phyloP scores from a whole-genome alignment of 2,113 vertebrate species.

The Vulpes ferrilata region DNA sequence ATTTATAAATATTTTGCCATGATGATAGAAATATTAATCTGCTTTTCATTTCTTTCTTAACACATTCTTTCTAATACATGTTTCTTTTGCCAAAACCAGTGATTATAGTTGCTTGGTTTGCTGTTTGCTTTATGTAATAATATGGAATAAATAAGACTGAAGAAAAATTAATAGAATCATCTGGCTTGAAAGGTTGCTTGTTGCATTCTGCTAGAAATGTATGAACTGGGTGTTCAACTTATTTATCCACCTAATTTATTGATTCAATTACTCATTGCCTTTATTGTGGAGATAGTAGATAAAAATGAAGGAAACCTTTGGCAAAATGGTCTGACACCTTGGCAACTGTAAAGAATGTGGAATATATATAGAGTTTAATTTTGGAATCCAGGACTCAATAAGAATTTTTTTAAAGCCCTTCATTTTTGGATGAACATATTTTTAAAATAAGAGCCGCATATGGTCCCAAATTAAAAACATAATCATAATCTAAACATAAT shows the following conservation, averaged over 20 bases:
- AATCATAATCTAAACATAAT: background rate
- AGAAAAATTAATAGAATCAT: constrained; percentile 42
- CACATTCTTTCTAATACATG: background rate
- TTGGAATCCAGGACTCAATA: background rate
- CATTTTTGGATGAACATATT: constrained; percentile 32
- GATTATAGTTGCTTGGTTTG: background rate
- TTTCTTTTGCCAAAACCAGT: background rate
- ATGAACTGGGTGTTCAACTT: background rate
- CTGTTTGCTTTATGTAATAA: constrained; percentile 40
- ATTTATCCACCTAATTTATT: constrained; percentile 9
- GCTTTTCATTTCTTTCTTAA: constrained; percentile 42
- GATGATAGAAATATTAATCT: background rate
- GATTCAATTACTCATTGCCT: background rate
- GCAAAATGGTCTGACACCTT: background rate
- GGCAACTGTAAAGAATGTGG: background rate
- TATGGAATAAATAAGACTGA: constrained; percentile 45
- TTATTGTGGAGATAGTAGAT: constrained; percentile 36
- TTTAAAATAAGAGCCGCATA: constrained; percentile 27
- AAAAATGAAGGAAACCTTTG: constrained; percentile 56
- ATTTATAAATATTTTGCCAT: background rate
- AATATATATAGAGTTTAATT: background rate
- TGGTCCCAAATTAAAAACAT: background rate
- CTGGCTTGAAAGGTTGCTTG: constrained; percentile 3
- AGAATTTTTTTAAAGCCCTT: constrained; percentile 1
- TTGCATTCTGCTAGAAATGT: constrained; percentile 38